Percentiles rank a stretch among this genome's conserved stretches.
These are phyloP conservation scores for Cistogaster globosa DNA, from an alignment of 2,888 invertebrate genomes.

Conservation along the genomic window DNA sequence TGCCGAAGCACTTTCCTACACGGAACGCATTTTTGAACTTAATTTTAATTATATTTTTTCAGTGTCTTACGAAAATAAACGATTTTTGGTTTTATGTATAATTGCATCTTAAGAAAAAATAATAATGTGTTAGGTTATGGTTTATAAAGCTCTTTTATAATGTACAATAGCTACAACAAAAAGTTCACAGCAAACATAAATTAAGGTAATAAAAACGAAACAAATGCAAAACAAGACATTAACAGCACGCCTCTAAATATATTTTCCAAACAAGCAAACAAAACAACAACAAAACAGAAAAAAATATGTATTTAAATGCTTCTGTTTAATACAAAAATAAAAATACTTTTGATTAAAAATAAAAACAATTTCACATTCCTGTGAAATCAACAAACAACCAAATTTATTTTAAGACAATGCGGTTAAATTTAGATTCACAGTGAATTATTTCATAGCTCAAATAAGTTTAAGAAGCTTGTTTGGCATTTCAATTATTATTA, in stretches of 20 bases:
- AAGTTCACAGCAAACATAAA: slow-evolving; percentile 16
- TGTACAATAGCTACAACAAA: slow-evolving; percentile 25
- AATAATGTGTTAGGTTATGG: slow-evolving; percentile 68
- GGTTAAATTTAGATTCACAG: slow-evolving; percentile 9
- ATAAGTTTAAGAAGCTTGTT: background rate
- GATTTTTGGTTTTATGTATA: slow-evolving; percentile 7
- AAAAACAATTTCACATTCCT: slow-evolving; percentile 2
- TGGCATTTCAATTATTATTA: background rate
- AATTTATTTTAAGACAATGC: slow-evolving; percentile 9
- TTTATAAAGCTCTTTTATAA: slow-evolving; percentile 44
- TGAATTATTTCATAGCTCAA: background rate
- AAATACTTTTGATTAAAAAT: slow-evolving; percentile 38
- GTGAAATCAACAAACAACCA: background rate
- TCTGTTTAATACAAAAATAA: background rate
- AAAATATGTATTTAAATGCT: background rate
- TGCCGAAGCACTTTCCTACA: no score
- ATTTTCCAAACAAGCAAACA: background rate
- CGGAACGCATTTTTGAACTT: no score
- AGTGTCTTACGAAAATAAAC: slow-evolving; percentile 7
- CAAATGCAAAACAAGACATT: slow-evolving; percentile 24
- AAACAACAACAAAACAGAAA: no score
- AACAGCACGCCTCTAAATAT: slow-evolving; percentile 53
- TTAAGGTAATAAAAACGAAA: slow-evolving; percentile 50
- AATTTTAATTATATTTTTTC: slow-evolving; percentile 1
- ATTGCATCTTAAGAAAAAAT: slow-evolving; percentile 18